Evolutionary conservation across 2,113 vertebrate species (phyloP).

Genomic region (Eupsittula cactorum): DNA sequence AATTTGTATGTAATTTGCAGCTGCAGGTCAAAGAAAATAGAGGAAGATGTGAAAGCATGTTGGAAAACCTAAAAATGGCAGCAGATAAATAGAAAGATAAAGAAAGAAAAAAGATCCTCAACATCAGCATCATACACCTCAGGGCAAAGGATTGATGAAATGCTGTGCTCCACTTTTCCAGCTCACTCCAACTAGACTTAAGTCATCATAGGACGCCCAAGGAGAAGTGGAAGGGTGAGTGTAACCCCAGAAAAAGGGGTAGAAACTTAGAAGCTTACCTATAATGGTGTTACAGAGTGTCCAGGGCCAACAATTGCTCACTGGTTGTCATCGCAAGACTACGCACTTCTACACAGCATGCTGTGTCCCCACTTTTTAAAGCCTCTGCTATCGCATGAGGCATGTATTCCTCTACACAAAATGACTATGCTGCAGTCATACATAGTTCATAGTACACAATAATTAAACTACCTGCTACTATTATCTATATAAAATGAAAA

Average conservation of each 20-base stretch:
- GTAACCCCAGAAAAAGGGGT: neutral
- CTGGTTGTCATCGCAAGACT: neutral
- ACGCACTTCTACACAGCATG: neutral
- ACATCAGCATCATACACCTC: neutral
- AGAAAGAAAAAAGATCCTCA: neutral
- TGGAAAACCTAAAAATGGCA: neutral
- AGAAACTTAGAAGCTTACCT: neutral
- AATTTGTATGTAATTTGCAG: neutral
- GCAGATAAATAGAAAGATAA: neutral
- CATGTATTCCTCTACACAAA: neutral
- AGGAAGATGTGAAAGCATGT: neutral
- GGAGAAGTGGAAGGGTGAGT: neutral
- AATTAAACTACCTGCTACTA: neutral
- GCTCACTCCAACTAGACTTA: neutral
- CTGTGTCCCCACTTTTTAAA: neutral
- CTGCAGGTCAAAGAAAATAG: neutral
- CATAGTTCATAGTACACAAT: neutral
- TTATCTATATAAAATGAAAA: neutral
- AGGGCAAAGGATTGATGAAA: neutral
- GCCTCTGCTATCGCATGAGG: neutral
- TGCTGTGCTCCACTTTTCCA: neutral
- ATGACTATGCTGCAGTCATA: neutral
- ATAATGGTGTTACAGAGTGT: too few relatives aligned
- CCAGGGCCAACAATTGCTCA: neutral
- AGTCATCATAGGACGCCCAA: neutral